phyloP scores from a whole-genome alignment of 2,113 vertebrate species.

The Lepidothrix coronata region DNA sequence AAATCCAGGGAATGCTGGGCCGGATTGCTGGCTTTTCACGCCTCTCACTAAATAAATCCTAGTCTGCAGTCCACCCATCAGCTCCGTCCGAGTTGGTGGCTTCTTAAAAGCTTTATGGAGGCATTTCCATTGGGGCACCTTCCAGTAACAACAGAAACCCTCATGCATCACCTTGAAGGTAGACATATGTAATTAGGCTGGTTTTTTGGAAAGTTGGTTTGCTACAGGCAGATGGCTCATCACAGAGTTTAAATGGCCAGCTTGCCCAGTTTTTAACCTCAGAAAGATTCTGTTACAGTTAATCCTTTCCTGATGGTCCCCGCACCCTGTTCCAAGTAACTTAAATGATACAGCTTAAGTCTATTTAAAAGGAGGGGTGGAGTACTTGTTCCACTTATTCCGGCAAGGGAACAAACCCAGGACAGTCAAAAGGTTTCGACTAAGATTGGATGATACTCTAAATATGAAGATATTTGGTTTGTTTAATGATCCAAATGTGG shows the following conservation, averaged over 20 bases:
- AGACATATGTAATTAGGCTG: background rate
- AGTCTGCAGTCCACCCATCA: conserved; percentile 61
- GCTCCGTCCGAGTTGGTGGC: background rate
- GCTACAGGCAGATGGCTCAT: background rate
- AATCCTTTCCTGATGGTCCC: conserved; percentile 28
- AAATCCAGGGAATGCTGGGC: conserved; percentile 73
- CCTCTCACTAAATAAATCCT: conserved; percentile 78
- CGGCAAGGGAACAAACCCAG: background rate
- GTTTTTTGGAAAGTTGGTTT: background rate
- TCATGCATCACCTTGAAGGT: background rate
- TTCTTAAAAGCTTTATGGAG: conserved; percentile 35
- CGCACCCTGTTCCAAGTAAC: conserved; percentile 14
- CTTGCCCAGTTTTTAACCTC: conserved; percentile 33
- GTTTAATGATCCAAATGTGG: background rate
- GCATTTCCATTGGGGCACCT: background rate
- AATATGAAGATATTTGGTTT: background rate
- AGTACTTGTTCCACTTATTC: background rate
- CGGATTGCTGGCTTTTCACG: conserved; percentile 72
- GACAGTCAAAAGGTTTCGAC: background rate
- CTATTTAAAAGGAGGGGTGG: conserved; percentile 56
- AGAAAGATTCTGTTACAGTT: conserved; percentile 31
- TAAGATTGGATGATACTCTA: background rate
- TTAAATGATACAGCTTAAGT: background rate
- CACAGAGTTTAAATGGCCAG: background rate
- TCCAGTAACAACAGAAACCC: conserved; percentile 8